Conservation (phyloP, 2,888 invertebrate species). For the Hypselothyrea guttata region DNA sequence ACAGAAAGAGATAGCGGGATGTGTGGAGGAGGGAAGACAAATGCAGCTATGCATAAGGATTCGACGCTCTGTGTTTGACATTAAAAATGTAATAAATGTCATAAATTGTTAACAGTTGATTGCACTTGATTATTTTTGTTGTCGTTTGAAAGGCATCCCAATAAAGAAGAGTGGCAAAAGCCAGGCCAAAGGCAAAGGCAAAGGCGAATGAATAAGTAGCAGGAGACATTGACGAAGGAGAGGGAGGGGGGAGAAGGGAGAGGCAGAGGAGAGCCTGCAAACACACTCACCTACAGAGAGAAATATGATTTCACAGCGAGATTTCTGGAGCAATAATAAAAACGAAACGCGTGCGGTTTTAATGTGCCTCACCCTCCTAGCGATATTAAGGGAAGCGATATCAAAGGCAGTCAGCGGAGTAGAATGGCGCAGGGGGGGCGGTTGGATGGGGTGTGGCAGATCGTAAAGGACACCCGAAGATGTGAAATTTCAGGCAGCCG, state of each 20-base stretch:
- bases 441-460: neutral
- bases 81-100: conserved; percentile 69
- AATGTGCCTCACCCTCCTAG: conserved; percentile 41
- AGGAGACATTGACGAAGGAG: too few relatives aligned
- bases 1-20: neutral
- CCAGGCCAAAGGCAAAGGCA: neutral
- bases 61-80: conserved; percentile 20
- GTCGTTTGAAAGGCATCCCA: conserved; percentile 5
- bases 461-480: conserved; percentile 38
- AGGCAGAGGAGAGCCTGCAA: too few relatives aligned
- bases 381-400: conserved; percentile 20
- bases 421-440: neutral
- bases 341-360: conserved; percentile 62
- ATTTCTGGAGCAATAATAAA: conserved; percentile 55
- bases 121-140: conserved; percentile 59
- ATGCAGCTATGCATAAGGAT: neutral
- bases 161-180: too few relatives aligned
- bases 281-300: conserved; percentile 21
- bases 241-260: too few relatives aligned
- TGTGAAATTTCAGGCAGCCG: conserved; percentile 19
- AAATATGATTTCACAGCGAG: conserved; percentile 9
- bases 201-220: too few relatives aligned
- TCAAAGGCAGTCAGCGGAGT: conserved; percentile 18
- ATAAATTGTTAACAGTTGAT: conserved; percentile 74
- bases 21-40: neutral